These are phyloP conservation scores for Cataglyphis cursor DNA, from an alignment of 2,888 invertebrate genomes.

Conservation along the genomic window DNA sequence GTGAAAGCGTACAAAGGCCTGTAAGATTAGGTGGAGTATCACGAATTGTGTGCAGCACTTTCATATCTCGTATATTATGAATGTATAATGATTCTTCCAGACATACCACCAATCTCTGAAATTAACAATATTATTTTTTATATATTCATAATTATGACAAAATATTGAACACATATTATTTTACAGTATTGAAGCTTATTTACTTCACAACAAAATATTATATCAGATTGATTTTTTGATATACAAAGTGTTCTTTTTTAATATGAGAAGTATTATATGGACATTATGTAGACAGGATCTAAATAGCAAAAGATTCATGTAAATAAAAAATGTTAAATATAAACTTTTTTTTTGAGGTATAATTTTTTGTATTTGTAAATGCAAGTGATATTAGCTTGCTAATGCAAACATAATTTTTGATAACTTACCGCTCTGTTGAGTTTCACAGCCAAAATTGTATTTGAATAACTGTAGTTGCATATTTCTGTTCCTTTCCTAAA, in stretches of 20 bases:
- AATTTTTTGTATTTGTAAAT: not conserved
- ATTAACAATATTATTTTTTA: conserved; percentile 55
- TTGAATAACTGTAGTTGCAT: conserved; percentile 98
- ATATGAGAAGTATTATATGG: not conserved
- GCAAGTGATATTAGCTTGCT: not conserved
- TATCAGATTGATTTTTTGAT: not conserved
- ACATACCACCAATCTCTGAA: conserved; percentile 97
- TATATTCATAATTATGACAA: not conserved
- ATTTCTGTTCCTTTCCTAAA: conserved; percentile 99
- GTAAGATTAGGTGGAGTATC: conserved; percentile 98
- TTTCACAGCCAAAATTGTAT: conserved; percentile 98
- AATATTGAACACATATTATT: not conserved
- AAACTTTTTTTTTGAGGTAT: not conserved
- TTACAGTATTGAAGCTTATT: not conserved
- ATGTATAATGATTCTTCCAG: conserved; percentile 99
- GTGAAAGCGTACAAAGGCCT: conserved; percentile 97
- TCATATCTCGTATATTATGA: conserved; percentile 99
- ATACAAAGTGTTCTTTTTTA: not conserved
- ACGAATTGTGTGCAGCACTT: conserved; percentile 98
- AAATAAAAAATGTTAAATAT: not conserved
- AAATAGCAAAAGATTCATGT: not conserved
- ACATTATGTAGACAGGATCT: not conserved
- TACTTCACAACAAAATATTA: not conserved
- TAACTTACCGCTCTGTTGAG: conserved; percentile 95
- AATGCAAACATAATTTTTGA: conserved; percentile 19